These are phyloP conservation scores for Poecilia wingei DNA, from an alignment of 2,797 vertebrate species.

Conservation along the genomic window DNA sequence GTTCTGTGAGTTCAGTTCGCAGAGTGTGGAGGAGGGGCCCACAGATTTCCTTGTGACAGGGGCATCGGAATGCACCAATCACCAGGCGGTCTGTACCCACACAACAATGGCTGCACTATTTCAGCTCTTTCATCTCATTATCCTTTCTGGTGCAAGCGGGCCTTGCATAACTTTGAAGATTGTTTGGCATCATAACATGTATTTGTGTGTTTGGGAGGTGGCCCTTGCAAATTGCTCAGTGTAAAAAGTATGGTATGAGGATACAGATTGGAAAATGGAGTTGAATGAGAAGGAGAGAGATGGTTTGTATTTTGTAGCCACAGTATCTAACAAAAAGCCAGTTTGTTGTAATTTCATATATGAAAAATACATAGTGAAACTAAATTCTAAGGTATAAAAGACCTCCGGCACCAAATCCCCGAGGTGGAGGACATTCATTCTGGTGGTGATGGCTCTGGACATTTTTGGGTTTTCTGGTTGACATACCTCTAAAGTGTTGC, in stretches of 20 bases:
- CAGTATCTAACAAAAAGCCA: constrained; percentile 28
- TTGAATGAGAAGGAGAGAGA: constrained; percentile 31
- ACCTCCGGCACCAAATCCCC: too few relatives aligned
- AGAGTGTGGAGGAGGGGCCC: constrained; percentile 65
- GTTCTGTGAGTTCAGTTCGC: constrained; percentile 40
- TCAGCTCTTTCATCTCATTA: constrained; percentile 73
- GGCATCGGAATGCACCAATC: constrained; percentile 75
- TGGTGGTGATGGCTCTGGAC: not conserved
- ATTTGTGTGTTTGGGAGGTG: constrained; percentile 35
- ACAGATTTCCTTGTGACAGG: constrained; percentile 63
- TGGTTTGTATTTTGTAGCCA: constrained; percentile 25
- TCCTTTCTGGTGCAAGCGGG: constrained; percentile 58
- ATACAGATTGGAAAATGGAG: constrained; percentile 38
- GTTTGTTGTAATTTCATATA: not conserved
- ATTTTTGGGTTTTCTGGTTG: not conserved
- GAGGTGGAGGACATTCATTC: not conserved
- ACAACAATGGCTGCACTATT: constrained; percentile 78
- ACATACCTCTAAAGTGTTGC: not conserved
- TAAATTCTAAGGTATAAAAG: not conserved
- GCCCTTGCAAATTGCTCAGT: constrained; percentile 46
- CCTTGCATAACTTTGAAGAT: constrained; percentile 74
- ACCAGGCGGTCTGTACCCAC: constrained; percentile 46
- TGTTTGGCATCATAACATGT: constrained; percentile 70
- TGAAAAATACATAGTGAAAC: not conserved
- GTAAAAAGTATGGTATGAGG: constrained; percentile 51